Evolutionary conservation across 2,113 vertebrate genomes (phyloP), one percentile per base, ranked within the genome.

Genomic region (Aleadryas rufinucha): DNA sequence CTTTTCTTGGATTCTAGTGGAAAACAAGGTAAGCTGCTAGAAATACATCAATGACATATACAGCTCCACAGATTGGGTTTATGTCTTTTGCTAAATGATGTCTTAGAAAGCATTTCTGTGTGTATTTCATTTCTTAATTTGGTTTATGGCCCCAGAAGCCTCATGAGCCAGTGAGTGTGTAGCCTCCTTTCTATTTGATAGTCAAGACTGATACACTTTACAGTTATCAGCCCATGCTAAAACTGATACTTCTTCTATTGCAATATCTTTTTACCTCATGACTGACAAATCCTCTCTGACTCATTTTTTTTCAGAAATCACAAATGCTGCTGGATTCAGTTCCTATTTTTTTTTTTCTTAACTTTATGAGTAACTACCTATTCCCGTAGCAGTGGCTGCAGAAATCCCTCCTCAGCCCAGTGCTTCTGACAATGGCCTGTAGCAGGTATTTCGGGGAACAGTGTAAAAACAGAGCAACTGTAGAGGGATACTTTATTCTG

Each of bases 401-500:
- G 66, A 61, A 89, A 64, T 49, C 59, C 45, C 53, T 86, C 59
- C 56, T 66, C 68, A 47, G 52, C 52, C 84, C 80, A 4, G 21
- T 16, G 72, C 42, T 66, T 71, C 80, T 89, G 91, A 84, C 84
- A 71, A 31, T 17, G 65, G 80, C 65, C 69, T 71, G 60, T 68
- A 81, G 93, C 83, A 93, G 86, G 44, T 89, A 89, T 84, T 95
- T 75, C 22, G 2, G 72, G 65, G 72, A 89, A 90, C 59, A 92
- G 60, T 19, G 52, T 63, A 74, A 84, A 87, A 81, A 64, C 86
- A 92, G 76, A 95, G 64, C 56, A 77, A 52, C 86, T 37, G 26
- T 26, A 81, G 50, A 91, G 72, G 45, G 72, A 64, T 95, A 81
- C 80, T 95, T 95, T 70, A 66, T 78, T 63, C 94, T 95, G 95